Percentiles rank a stretch among this genome's conserved stretches.
Evolutionary conservation across 1,140 invertebrate genomes (phyloP).

Genomic region (Hycleus phaleratus): DNA sequence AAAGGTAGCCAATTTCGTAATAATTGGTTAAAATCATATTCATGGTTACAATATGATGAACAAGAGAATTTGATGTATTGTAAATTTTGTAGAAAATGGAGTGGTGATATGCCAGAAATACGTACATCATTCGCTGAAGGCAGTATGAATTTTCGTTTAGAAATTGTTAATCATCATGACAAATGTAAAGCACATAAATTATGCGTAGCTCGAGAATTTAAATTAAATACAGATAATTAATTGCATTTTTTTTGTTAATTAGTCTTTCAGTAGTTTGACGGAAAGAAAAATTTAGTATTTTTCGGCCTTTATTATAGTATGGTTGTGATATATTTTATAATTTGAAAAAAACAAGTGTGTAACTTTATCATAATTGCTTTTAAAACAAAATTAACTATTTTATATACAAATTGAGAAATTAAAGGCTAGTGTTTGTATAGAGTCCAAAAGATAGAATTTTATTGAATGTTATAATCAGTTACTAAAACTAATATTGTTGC

Average conservation of each 20-base stretch:
- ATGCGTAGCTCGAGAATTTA: conserved; percentile 47
- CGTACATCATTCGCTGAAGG: conserved; percentile 65
- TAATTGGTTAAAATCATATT: conserved; percentile 57
- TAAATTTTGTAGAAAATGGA: conserved; percentile 64
- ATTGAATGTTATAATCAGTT: neutral
- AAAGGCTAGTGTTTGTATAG: too few species aligned
- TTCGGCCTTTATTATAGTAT: too few species aligned
- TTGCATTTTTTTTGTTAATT: too few species aligned
- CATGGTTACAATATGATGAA: conserved; percentile 63
- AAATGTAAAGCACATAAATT: conserved; percentile 66
- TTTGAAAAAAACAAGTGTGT: too few species aligned
- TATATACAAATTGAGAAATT: too few species aligned
- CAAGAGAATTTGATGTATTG: conserved; percentile 61
- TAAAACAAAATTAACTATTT: too few species aligned
- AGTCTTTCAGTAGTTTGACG: too few species aligned
- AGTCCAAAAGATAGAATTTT: neutral
- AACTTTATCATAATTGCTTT: too few species aligned
- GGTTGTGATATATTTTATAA: too few species aligned
- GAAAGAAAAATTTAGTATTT: too few species aligned
- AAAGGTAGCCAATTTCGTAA: conserved; percentile 56
- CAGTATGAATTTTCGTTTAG: conserved; percentile 64
- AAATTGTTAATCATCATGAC: conserved; percentile 69
- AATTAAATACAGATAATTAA: too few species aligned
- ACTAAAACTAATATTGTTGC: neutral
- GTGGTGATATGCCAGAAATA: conserved; percentile 57